Evolutionary conservation across 2,888 invertebrate genomes (phyloP).

Genomic region (Pollenia labialis): DNA sequence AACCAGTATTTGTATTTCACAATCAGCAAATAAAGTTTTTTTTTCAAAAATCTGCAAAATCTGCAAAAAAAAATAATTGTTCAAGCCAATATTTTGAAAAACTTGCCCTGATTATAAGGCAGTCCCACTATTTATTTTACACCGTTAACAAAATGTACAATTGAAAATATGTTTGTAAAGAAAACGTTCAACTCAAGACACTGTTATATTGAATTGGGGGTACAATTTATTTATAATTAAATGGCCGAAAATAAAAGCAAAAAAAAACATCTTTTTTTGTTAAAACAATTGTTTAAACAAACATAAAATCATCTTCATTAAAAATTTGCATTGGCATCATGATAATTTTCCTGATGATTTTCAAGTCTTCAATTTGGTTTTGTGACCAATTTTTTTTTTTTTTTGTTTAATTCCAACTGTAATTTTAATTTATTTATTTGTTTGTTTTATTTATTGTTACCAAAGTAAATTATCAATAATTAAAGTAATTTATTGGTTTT

Average conservation of each 20-base stretch:
- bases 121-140: background rate
- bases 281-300: conserved; percentile 27
- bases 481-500: conserved; percentile 58
- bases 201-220: background rate
- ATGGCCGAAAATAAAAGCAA: background rate
- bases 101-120: background rate
- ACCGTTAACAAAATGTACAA: background rate
- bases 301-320: conserved; percentile 35
- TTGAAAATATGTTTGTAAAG: background rate
- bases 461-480: conserved; percentile 54
- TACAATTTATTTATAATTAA: conserved; percentile 22
- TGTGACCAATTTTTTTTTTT: conserved; percentile 9
- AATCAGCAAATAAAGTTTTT: too few species aligned
- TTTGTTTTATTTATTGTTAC: conserved; percentile 29
- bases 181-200: background rate
- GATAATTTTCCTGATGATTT: background rate
- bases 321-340: conserved; percentile 13
- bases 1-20: too few species aligned
- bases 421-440: conserved; percentile 30
- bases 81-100: too few species aligned
- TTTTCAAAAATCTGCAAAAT: too few species aligned
- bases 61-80: too few species aligned
- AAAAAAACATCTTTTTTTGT: too few species aligned
- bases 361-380: background rate
- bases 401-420: background rate